phyloP scores from a whole-genome alignment of 2,888 invertebrate genomes.

The Heliconius hortense region DNA sequence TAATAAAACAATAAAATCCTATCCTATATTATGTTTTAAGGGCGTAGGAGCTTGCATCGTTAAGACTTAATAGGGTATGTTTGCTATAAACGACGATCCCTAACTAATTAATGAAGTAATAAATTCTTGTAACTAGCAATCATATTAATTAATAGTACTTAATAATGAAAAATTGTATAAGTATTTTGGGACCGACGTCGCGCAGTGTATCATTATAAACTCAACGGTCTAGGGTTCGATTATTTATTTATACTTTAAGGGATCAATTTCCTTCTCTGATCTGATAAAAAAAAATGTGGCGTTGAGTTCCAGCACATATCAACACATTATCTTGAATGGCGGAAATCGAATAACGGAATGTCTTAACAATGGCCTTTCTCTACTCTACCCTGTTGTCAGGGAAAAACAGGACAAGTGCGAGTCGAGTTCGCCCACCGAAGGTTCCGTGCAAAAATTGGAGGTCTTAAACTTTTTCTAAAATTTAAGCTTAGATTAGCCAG shows the following conservation, averaged over 20 bases:
- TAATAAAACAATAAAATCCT: constrained; percentile 9
- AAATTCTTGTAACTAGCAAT: constrained; percentile 11
- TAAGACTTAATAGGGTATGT: constrained; percentile 20
- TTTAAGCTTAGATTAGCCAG: too few species aligned
- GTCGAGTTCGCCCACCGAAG: too few species aligned
- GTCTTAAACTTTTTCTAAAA: too few species aligned
- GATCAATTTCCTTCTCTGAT: not conserved
- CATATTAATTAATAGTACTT: not conserved
- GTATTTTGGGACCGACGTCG: not conserved
- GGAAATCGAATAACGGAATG: too few species aligned
- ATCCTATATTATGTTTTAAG: not conserved
- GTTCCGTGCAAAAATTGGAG: too few species aligned
- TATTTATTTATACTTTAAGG: not conserved
- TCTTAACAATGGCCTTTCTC: too few species aligned
- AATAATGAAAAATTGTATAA: not conserved
- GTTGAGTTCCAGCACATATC: too few species aligned
- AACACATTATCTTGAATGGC: too few species aligned
- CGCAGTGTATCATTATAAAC: not conserved
- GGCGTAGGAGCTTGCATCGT: constrained; percentile 14
- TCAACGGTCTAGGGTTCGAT: not conserved
- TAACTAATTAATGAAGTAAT: constrained; percentile 17
- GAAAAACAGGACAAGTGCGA: too few species aligned
- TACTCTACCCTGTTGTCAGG: too few species aligned
- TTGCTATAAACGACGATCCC: constrained; percentile 17
- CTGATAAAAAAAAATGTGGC: too few species aligned